Evolutionary conservation across 2,113 vertebrate species (phyloP).

Genomic region (Australoheros scitulus): DNA sequence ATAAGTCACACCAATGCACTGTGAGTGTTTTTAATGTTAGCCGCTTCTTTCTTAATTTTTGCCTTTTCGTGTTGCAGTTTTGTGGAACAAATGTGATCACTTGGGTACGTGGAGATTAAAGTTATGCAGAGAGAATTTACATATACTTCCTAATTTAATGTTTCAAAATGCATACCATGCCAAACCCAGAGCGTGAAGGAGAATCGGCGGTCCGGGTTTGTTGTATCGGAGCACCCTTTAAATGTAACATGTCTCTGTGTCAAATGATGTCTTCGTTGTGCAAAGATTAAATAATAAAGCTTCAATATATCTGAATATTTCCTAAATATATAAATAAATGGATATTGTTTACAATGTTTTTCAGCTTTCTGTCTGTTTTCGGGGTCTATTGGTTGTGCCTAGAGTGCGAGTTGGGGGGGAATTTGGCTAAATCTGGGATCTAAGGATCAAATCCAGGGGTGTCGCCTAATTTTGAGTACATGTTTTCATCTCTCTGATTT

Average conservation of each 20-base stretch:
- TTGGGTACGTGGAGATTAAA: not conserved
- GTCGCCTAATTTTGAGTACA: too few species aligned
- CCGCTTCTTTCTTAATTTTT: not conserved
- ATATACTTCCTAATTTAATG: not conserved
- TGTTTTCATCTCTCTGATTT: too few species aligned
- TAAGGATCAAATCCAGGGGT: too few species aligned
- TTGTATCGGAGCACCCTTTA: slow-evolving; percentile 31
- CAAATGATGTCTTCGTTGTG: slow-evolving; percentile 29
- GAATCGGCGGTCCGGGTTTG: not conserved
- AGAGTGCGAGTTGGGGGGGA: too few species aligned
- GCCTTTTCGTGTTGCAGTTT: not conserved
- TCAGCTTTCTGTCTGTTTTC: not conserved
- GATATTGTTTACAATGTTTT: slow-evolving; percentile 37
- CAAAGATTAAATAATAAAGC: slow-evolving; percentile 41
- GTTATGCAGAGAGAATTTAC: not conserved
- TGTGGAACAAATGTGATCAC: not conserved
- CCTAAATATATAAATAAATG: slow-evolving; percentile 55
- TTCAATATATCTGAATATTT: slow-evolving; percentile 50
- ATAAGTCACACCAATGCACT: slow-evolving; percentile 59
- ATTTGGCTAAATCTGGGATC: too few species aligned
- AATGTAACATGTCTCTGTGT: slow-evolving; percentile 38
- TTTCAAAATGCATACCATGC: not conserved
- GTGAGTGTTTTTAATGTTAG: slow-evolving; percentile 39
- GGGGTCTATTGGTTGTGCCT: too few species aligned
- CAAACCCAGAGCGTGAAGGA: not conserved